Percentiles rank a stretch among this genome's conserved stretches.
These are phyloP conservation scores for Dicerorhinus sumatrensis DNA, from an alignment of 2,113 vertebrate genomes.

Conservation along the genomic window DNA sequence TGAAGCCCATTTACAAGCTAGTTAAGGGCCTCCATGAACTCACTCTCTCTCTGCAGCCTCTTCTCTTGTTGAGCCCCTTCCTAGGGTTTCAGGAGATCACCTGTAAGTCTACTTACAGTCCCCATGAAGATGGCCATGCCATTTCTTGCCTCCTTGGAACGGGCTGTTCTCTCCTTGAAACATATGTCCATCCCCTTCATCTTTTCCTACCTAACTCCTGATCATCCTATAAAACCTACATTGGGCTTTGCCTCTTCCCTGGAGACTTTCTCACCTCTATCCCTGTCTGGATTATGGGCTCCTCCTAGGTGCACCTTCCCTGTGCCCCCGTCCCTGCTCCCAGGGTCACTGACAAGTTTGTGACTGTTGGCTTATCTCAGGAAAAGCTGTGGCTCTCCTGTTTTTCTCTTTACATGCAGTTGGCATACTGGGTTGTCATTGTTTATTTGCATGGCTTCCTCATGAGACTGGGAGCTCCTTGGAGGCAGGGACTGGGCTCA, in stretches of 20 bases:
- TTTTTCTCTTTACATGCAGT: background rate
- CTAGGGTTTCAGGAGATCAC: background rate
- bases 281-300: background rate
- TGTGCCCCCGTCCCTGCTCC: background rate
- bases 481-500: background rate
- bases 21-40: background rate
- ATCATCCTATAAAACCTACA: background rate
- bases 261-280: background rate
- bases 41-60: background rate
- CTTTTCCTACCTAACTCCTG: background rate
- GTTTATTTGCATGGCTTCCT: background rate
- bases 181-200: background rate
- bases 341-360: background rate
- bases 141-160: background rate
- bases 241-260: background rate
- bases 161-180: background rate
- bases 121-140: fast-evolving
- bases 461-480: background rate
- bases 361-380: background rate
- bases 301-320: background rate
- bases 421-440: background rate
- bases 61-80: background rate
- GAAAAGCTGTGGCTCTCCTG: background rate
- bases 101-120: background rate
- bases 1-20: constrained; percentile 8